These are phyloP conservation scores for Dastarcus helophoroides DNA, from an alignment of 2,888 invertebrate species.

Conservation along the genomic window DNA sequence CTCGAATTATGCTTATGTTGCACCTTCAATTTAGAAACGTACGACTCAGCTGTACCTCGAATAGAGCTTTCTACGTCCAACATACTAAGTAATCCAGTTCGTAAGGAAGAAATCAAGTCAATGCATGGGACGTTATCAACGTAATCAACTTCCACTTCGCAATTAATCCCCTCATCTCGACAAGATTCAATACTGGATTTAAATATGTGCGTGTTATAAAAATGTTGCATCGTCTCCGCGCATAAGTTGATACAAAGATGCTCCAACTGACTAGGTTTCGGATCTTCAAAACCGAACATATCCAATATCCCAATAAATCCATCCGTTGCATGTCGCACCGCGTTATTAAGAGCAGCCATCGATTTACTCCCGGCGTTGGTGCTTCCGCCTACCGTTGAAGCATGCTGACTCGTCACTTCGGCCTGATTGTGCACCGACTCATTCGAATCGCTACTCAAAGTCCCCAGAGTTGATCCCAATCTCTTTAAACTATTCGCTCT, in stretches of 20 bases:
- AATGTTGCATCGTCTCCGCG: constrained; percentile 96
- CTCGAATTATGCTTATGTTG: constrained; percentile 77
- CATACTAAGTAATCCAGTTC: constrained; percentile 84
- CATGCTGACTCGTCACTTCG: constrained; percentile 74
- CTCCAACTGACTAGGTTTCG: constrained; percentile 80
- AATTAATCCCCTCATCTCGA: constrained; percentile 82
- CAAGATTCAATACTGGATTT: constrained; percentile 89
- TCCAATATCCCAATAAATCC: constrained; percentile 92
- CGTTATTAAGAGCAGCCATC: constrained; percentile 85
- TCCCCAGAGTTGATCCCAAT: constrained; percentile 67
- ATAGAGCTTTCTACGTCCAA: constrained; percentile 86
- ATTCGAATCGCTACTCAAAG: constrained; percentile 83
- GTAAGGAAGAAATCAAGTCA: constrained; percentile 85
- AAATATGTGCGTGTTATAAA: constrained; percentile 94
- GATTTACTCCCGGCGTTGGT: constrained; percentile 72
- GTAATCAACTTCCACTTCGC: constrained; percentile 85
- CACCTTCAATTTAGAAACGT: constrained; percentile 66
- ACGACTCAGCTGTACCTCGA: constrained; percentile 65
- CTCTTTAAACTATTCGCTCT: constrained; percentile 86
- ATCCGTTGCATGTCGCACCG: constrained; percentile 85
- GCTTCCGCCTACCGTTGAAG: constrained; percentile 65
- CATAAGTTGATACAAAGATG: constrained; percentile 91
- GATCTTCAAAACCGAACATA: constrained; percentile 95
- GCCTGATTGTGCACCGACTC: constrained; percentile 84
- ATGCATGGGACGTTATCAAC: constrained; percentile 94